Conservation (phyloP, 1,140 invertebrate species). For the Drosophila navojoa region DNA sequence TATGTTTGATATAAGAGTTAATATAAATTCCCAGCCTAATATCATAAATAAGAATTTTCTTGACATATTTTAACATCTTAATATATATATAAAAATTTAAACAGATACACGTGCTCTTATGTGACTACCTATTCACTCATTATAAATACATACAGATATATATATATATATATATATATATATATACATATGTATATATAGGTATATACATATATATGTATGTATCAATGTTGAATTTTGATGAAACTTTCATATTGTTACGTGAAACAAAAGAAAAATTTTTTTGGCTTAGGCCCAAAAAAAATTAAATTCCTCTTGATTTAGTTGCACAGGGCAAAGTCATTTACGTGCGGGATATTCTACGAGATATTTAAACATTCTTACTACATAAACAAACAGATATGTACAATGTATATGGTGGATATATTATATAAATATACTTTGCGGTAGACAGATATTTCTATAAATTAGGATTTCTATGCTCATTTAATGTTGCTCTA, state of each 20-base stretch:
- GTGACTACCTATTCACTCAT: slow-evolving; percentile 22
- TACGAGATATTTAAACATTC: slow-evolving; percentile 31
- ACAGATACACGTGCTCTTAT: slow-evolving; percentile 31
- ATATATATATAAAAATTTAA: slow-evolving; percentile 3
- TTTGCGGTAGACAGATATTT: background rate
- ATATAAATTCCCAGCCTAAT: slow-evolving; percentile 42
- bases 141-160: slow-evolving; percentile 3
- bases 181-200: background rate
- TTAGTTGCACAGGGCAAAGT: slow-evolving; percentile 48
- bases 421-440: slow-evolving; percentile 4
- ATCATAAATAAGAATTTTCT: slow-evolving; percentile 39
- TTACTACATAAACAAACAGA: slow-evolving; percentile 36
- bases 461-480: slow-evolving; percentile 16
- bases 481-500: slow-evolving; percentile 31
- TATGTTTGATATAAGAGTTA: slow-evolving; percentile 30
- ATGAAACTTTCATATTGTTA: slow-evolving; percentile 54
- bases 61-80: slow-evolving; percentile 3
- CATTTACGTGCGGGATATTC: slow-evolving; percentile 29
- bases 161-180: background rate
- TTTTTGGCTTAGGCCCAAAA: slow-evolving; percentile 49
- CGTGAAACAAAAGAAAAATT: slow-evolving; percentile 49
- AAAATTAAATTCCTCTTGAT: slow-evolving; percentile 52
- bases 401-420: background rate
- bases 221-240: slow-evolving; percentile 41
- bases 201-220: background rate